A percentile compares a stretch with the other conserved stretches of the same genome.
Conservation (phyloP, 2,113 vertebrate genomes). For the Anguilla japonica region DNA sequence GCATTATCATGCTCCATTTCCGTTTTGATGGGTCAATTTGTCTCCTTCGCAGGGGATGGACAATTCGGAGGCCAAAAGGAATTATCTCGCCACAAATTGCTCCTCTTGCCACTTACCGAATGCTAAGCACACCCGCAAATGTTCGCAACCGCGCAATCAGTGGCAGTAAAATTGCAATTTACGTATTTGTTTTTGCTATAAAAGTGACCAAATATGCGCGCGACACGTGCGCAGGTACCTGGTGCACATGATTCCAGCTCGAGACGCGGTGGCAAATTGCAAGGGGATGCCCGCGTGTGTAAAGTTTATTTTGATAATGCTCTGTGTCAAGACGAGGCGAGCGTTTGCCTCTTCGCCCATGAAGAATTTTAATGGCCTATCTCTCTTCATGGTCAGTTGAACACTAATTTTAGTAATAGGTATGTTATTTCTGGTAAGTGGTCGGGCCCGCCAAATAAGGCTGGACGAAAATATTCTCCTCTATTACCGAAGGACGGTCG, state of each 20-base stretch:
- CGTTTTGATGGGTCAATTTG: conserved; percentile 70
- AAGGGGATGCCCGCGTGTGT: conserved; percentile 53
- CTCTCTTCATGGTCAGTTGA: conserved; percentile 61
- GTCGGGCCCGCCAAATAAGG: conserved; percentile 41
- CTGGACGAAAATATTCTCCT: conserved; percentile 7
- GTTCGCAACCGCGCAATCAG: conserved; percentile 55
- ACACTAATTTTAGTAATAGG: conserved; percentile 71
- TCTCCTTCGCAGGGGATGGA: conserved; percentile 61
- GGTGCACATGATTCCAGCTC: background rate
- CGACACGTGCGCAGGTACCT: background rate
- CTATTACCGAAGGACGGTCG: background rate
- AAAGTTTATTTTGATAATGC: conserved; percentile 68
- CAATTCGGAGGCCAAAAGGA: conserved; percentile 66
- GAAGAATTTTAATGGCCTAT: conserved; percentile 60
- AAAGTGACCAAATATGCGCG: background rate
- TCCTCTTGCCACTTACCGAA: conserved; percentile 65
- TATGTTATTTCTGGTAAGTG: conserved; percentile 61
- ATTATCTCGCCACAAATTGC: conserved; percentile 71
- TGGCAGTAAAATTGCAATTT: conserved; percentile 66
- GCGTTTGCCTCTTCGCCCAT: conserved; percentile 60
- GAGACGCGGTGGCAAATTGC: conserved; percentile 44
- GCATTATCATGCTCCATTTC: conserved; percentile 71
- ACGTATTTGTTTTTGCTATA: conserved; percentile 68
- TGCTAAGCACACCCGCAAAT: conserved; percentile 55
- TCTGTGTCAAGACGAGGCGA: conserved; percentile 59